A percentile compares a stretch with the other conserved stretches of the same genome.
Conservation (phyloP, 2,113 vertebrate species). For the Phyllostomus discolor region DNA sequence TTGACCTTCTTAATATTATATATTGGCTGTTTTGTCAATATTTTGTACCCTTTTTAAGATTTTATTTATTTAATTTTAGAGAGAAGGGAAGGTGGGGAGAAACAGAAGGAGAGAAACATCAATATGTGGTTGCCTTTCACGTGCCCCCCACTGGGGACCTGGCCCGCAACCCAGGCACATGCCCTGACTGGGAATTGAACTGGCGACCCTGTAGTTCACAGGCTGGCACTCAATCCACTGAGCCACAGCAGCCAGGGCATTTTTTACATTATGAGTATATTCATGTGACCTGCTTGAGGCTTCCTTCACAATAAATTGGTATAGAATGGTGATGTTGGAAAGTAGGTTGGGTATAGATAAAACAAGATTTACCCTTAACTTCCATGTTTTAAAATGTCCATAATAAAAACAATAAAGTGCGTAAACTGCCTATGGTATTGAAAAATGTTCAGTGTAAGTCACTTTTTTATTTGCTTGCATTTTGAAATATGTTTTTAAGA, state of each 20-base stretch:
- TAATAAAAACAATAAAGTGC: neutral
- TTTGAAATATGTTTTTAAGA: slow-evolving; percentile 11
- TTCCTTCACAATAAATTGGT: neutral
- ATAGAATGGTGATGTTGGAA: neutral
- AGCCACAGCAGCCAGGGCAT: too few relatives aligned
- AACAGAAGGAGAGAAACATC: too few relatives aligned
- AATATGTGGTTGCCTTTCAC: too few relatives aligned
- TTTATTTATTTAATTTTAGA: too few relatives aligned
- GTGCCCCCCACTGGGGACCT: too few relatives aligned
- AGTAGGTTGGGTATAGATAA: neutral
- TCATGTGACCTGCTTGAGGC: neutral
- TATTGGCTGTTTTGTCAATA: neutral
- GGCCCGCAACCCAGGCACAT: too few relatives aligned
- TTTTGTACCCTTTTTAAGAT: neutral
- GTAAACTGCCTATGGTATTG: neutral
- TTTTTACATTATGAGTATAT: neutral
- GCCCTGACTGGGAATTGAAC: too few relatives aligned
- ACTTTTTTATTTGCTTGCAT: slow-evolving; percentile 11
- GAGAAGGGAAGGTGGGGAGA: too few relatives aligned
- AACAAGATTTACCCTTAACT: neutral
- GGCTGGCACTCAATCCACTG: too few relatives aligned
- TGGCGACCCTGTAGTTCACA: too few relatives aligned
- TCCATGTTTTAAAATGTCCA: neutral
- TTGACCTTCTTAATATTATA: neutral
- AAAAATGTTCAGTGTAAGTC: neutral